Base-by-base conservation (phyloP, 2,113 vertebrate species). In the Argyrosomus japonicus region DNA sequence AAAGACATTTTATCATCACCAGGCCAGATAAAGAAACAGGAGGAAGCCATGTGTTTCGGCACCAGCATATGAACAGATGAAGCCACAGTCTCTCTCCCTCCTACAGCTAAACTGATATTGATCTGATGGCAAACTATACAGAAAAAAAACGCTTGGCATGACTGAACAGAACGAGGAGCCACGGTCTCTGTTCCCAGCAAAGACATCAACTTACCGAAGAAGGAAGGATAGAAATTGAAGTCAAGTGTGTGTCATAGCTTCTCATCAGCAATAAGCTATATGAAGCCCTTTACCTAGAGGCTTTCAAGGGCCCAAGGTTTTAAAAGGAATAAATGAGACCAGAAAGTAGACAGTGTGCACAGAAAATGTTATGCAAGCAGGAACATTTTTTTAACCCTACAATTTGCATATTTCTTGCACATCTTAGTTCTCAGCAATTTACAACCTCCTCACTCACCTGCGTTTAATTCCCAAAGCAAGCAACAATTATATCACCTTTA, bases 61-160 rank as follows among this genome's bases (percentile, higher is more conserved):
- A 60, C 29, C 60, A 54, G 17, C 60, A 48, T 50, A 83, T 36
- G 65, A 86, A 85, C 74, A 89, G 82, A 90, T 79, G 81, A 78
- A 77, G 62, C 67, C 72, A 50, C 67, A 27, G 36, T 57, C 47
- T 75, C 72, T 12, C 60, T 85, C 62, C 68, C 53, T 82, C 81
- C 61, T 68, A 75, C 61, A 74, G 79, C 76, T 84, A 65, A 84
- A 84, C 53, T 69, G 68, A 81, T 82, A 84, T 61, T 64, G 74
- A 89, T 85, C 81, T 75, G 21, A 83, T 82, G 75, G 82, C 84
- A 87, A 90, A 87, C 75, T 84, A 62, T 57, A 67, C 57, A 80
- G 81, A 82, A 65, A 85, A 70, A 69, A 60, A n/a, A n/a, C n/a
- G 36, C 75, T 78, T 80, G 79, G 83, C 67, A 64, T 15, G 12